Conservation (phyloP, 2,113 vertebrate species). For the Lagenorhynchus albirostris region DNA sequence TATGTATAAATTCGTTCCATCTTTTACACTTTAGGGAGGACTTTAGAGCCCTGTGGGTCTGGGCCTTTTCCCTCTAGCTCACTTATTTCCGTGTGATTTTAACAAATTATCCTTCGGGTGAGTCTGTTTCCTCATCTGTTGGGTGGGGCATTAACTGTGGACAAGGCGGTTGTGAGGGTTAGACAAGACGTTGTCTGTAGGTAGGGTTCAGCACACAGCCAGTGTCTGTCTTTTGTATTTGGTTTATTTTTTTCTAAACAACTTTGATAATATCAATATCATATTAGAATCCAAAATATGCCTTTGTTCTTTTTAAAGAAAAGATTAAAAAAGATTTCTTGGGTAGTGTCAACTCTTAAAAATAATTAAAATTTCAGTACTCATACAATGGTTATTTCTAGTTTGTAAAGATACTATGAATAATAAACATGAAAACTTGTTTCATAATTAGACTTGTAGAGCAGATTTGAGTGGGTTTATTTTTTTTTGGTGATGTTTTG, state of each 20-base stretch:
- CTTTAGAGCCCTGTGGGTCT: neutral
- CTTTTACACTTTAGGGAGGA: neutral
- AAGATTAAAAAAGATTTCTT: conserved; percentile 11
- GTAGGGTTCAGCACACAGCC: neutral
- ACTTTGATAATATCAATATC: neutral
- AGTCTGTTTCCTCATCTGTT: neutral
- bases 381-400: neutral
- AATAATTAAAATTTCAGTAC: conserved; percentile 6
- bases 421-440: neutral
- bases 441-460: neutral
- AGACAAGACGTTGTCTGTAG: neutral
- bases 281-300: conserved; percentile 24
- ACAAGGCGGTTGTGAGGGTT: neutral
- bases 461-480: neutral
- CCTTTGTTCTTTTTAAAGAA: conserved; percentile 54
- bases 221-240: conserved; percentile 40
- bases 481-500: neutral
- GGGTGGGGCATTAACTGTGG: neutral
- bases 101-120: too few species aligned
- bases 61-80: neutral
- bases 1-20: neutral
- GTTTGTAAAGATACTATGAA: neutral
- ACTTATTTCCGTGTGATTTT: neutral
- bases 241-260: neutral
- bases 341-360: neutral